These are phyloP conservation scores for Rhinatrema bivittatum DNA, from an alignment of 2,797 vertebrate species.

Conservation along the genomic window DNA sequence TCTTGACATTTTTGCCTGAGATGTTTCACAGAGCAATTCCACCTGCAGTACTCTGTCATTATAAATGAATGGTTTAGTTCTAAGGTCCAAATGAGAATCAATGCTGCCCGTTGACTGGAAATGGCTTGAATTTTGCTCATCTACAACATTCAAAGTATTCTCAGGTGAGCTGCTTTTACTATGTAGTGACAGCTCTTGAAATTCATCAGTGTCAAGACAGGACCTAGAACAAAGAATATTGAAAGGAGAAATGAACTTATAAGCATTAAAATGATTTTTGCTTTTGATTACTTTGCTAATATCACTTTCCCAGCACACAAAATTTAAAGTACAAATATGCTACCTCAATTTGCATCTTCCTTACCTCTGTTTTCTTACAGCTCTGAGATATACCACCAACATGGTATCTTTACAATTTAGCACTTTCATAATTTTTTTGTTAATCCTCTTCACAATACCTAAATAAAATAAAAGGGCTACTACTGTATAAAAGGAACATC, in stretches of 20 bases:
- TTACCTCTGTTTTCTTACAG: neutral
- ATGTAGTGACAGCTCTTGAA: slow-evolving; percentile 6
- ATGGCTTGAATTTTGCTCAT: neutral
- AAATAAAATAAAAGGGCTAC: too few relatives aligned
- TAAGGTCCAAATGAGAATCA: neutral
- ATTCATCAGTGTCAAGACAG: slow-evolving; percentile 4
- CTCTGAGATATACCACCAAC: neutral
- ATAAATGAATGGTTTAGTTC: neutral
- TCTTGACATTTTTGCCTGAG: neutral
- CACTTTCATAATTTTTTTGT: neutral
- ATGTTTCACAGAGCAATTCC: neutral
- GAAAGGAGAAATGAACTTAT: neutral
- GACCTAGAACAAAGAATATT: slow-evolving; percentile 20
- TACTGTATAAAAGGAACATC: too few relatives aligned
- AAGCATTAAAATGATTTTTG: neutral
- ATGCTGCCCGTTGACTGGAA: neutral
- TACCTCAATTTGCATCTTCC: too few relatives aligned
- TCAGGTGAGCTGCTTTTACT: neutral
- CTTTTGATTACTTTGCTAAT: neutral
- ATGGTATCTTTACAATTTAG: neutral
- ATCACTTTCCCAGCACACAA: neutral
- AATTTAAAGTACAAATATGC: neutral
- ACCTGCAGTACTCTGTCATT: neutral
- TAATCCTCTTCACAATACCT: too few relatives aligned
- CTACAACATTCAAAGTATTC: neutral